Percentiles rank a stretch among this genome's conserved stretches.
Evolutionary conservation across 2,888 invertebrate genomes (phyloP).

Genomic region (Drosophila mayaguana): DNA sequence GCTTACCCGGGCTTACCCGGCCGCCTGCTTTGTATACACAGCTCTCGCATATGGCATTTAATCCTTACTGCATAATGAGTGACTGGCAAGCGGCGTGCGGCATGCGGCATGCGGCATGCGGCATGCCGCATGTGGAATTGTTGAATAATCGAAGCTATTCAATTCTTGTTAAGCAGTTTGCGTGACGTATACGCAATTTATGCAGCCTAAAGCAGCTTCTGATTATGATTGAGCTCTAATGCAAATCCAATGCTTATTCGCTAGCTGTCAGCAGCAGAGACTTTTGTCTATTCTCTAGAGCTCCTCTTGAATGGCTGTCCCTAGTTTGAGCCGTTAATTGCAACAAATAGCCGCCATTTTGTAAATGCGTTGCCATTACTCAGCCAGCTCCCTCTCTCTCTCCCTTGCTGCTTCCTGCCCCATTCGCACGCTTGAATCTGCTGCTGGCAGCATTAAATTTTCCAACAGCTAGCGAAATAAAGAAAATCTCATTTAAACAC

Average conservation of each 20-base stretch:
- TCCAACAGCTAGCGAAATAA: slow-evolving; percentile 30
- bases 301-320: slow-evolving; percentile 55
- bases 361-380: slow-evolving; percentile 63
- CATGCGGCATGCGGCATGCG: slow-evolving; percentile 2
- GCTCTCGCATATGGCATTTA: neutral
- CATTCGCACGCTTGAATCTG: slow-evolving; percentile 28
- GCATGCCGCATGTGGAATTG: slow-evolving; percentile 4
- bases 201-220: neutral
- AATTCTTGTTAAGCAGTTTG: slow-evolving; percentile 13
- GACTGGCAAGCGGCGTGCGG: neutral
- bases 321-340: slow-evolving; percentile 62
- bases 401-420: neutral
- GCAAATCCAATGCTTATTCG: neutral
- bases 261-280: neutral
- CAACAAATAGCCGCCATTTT: slow-evolving; percentile 76
- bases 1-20: neutral
- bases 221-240: slow-evolving; percentile 10
- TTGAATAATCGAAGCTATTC: neutral
- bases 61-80: slow-evolving; percentile 10
- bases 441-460: slow-evolving; percentile 55
- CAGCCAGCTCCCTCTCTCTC: slow-evolving; percentile 18
- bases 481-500: slow-evolving; percentile 48
- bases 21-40: neutral
- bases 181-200: slow-evolving; percentile 1
- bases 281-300: slow-evolving; percentile 8